Conservation (phyloP, 2,113 vertebrate species). For the Circaetus gallicus region DNA sequence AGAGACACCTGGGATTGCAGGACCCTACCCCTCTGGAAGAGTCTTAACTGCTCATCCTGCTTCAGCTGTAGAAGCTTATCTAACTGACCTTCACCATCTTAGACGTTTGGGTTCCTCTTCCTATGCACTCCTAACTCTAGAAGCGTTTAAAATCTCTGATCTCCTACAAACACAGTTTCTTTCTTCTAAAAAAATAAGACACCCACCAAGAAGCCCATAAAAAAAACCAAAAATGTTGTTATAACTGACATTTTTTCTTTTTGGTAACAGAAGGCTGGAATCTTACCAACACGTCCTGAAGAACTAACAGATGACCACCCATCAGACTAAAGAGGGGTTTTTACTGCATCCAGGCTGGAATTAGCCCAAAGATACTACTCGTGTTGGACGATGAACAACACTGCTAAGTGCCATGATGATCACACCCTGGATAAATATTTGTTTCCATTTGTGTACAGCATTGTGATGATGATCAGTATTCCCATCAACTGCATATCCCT, state of each 20-base stretch:
- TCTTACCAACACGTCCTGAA: background rate
- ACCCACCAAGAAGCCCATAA: background rate
- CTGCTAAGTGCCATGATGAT: conserved; percentile 5
- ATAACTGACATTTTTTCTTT: background rate
- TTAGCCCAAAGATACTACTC: background rate
- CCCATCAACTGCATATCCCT: conserved; percentile 82
- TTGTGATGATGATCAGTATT: conserved; percentile 76
- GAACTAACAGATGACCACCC: background rate
- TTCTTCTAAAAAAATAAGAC: background rate
- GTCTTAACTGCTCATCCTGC: background rate
- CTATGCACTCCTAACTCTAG: background rate
- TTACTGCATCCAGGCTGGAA: background rate
- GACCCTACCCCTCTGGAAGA: background rate
- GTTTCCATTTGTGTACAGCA: conserved; percentile 78
- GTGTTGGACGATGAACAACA: background rate
- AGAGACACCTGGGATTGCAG: background rate
- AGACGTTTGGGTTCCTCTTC: background rate
- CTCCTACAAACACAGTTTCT: background rate
- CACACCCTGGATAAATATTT: conserved; percentile 71
- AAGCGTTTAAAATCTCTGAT: background rate
- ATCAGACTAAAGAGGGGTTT: background rate
- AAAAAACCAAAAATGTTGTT: background rate
- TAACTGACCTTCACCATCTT: background rate
- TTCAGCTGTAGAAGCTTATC: background rate
- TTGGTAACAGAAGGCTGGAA: conserved; percentile 2